Percentiles rank a stretch among this genome's conserved stretches.
These are phyloP conservation scores for Hydropotes inermis DNA, from an alignment of 2,113 vertebrate species.

Conservation along the genomic window DNA sequence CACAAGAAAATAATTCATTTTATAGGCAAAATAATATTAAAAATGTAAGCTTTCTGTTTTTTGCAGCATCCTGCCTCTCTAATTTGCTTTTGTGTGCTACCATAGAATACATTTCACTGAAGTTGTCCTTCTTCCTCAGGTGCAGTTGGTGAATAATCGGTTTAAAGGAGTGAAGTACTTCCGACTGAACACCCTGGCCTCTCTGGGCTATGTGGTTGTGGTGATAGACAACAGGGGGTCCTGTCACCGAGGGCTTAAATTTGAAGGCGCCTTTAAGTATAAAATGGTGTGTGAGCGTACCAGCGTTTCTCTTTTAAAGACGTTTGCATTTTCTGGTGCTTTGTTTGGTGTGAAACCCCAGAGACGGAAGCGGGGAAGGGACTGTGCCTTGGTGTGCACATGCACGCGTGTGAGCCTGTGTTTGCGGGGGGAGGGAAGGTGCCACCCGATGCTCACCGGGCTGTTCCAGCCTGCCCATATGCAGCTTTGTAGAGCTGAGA, in stretches of 20 bases:
- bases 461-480: not conserved
- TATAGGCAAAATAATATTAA: not conserved
- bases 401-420: not conserved
- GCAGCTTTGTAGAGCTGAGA: not conserved
- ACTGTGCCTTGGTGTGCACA: not conserved
- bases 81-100: not conserved
- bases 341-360: not conserved
- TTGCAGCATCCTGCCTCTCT: not conserved
- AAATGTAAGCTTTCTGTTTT: not conserved
- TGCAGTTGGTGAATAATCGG: slow-evolving; percentile 88
- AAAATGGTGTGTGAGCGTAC: slow-evolving; percentile 84
- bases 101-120: not conserved
- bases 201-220: slow-evolving; percentile 85
- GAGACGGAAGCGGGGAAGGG: not conserved
- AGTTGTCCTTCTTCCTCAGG: slow-evolving; percentile 74
- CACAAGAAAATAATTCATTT: not conserved
- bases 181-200: slow-evolving; percentile 86
- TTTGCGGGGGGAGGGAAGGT: not conserved
- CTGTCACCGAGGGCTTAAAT: slow-evolving; percentile 87
- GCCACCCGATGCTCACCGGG: not conserved
- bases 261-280: slow-evolving; percentile 89
- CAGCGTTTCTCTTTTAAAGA: not conserved
- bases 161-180: slow-evolving; percentile 89
- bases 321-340: not conserved
- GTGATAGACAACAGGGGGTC: slow-evolving; percentile 88